These are phyloP conservation scores for Sarcophilus harrisii DNA, from an alignment of 2,797 vertebrate genomes.

Conservation along the genomic window DNA sequence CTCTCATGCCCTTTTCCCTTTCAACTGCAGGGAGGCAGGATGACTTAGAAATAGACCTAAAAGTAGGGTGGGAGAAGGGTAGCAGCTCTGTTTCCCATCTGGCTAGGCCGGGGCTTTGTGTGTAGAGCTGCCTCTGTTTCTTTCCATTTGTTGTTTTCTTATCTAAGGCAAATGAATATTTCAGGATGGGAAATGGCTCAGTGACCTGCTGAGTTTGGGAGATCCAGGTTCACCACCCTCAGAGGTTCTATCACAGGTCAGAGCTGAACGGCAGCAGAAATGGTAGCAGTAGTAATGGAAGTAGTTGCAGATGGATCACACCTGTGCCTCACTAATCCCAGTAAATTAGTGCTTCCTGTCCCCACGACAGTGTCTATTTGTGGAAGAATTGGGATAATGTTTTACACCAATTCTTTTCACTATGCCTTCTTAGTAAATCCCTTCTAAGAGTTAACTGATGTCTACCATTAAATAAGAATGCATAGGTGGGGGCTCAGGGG, in stretches of 20 bases:
- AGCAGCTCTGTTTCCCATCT: neutral
- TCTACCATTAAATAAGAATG: neutral
- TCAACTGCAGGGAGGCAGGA: neutral
- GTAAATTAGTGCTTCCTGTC: neutral
- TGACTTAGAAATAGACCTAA: neutral
- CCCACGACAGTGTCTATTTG: neutral
- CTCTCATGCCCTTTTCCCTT: neutral
- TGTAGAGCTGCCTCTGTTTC: neutral
- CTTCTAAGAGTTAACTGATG: neutral
- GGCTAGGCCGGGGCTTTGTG: too few relatives aligned
- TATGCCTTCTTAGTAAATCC: neutral
- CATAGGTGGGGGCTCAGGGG: neutral
- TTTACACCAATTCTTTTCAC: neutral
- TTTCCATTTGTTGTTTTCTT: neutral
- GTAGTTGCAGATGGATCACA: too few relatives aligned
- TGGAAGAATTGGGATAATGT: neutral
- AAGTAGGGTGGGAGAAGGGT: neutral
- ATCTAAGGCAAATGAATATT: neutral
- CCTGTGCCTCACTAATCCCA: neutral
- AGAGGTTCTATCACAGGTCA: neutral
- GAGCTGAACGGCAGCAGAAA: neutral
- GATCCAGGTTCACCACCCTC: too few relatives aligned
- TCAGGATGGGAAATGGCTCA: neutral
- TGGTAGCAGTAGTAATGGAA: too few relatives aligned
- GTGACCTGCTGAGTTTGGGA: neutral